Evolutionary conservation across 2,888 invertebrate species (phyloP).

Genomic region (Taenaris catops): DNA sequence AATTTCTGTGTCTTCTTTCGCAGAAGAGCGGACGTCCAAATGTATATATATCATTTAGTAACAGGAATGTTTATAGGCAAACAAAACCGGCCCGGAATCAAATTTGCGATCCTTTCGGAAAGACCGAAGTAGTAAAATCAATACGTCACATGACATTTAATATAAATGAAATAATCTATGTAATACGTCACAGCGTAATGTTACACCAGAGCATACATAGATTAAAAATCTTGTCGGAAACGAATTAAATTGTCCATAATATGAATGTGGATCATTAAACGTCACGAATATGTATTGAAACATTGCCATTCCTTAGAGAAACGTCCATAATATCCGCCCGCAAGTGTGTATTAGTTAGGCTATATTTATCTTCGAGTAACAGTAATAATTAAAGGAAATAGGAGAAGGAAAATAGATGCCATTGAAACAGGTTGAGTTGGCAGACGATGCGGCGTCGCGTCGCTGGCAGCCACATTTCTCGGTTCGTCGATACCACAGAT

Average conservation of each 20-base stretch:
- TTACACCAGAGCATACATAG: not conserved
- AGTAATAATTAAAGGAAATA: slow-evolving; percentile 22
- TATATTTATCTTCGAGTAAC: slow-evolving; percentile 4
- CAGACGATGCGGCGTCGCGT: slow-evolving; percentile 24
- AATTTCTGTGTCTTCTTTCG: too few species aligned
- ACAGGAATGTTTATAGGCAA: too few species aligned
- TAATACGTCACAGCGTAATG: too few species aligned
- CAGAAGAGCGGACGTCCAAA: too few species aligned
- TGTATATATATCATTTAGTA: too few species aligned
- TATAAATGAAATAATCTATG: too few species aligned
- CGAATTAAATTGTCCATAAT: not conserved
- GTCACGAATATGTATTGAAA: slow-evolving; percentile 1
- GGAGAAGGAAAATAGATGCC: slow-evolving; percentile 16
- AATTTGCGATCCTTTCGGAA: too few species aligned
- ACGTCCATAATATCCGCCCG: not conserved
- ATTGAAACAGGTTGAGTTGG: slow-evolving; percentile 18
- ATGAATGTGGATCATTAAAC: not conserved
- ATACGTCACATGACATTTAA: too few species aligned
- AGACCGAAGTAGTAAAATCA: too few species aligned
- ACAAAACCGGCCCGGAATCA: too few species aligned
- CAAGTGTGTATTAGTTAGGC: slow-evolving; percentile 1
- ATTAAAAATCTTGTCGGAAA: slow-evolving; percentile 1
- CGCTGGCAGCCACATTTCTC: slow-evolving; percentile 16
- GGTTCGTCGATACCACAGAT: slow-evolving; percentile 19
- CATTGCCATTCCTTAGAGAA: slow-evolving; percentile 3